Evolutionary conservation across 2,113 vertebrate species (phyloP), one percentile per base, ranked within the genome.

Genomic region (Phainopepla nitens): DNA sequence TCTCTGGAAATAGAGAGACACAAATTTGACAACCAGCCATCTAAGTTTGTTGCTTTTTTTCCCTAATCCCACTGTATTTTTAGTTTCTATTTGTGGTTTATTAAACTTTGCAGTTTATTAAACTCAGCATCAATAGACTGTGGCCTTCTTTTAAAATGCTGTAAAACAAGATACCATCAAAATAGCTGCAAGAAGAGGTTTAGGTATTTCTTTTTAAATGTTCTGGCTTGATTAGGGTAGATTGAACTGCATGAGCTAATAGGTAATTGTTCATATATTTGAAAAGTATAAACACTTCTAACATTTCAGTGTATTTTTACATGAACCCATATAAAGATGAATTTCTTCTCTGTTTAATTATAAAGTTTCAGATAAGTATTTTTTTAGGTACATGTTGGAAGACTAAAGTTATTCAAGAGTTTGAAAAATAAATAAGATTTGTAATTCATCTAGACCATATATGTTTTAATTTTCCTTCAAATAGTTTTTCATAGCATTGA

Each of bases 211-310:
- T 91, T 96, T 77, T 90, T 47, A 60, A 84, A 51, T 94, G 57
- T 94, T 96, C 70, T 85, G 53, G 9, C 87, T 70, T 96, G 71
- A 90, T 96, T 93, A 96, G 78, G 70, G 70, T 84, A 91, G 85
- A 95, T 68, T 95, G 76, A 95, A 79, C 88, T 95, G 49, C 53
- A 81, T 8, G 41, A 96, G 44, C 68, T 96, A 90, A 50, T 57
- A 81, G 89, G 91, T 96, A 93, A 92, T 96, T 79, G 97, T 96
- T 92, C 68, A 62, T 84, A 65, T 91, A 91, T 88, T 95, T 96
- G 89, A 95, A 94, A 97, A 96, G 62, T 66, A 89, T 93, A 87
- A 81, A 65, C 47, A 62, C 62, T 93, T 91, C 68, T 87, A 95
- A 87, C 29, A 44, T 94, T 90, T 81, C 83, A 71, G 51, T 83